Conservation (phyloP, 2,797 vertebrate genomes). For the Pangasius krempfi region DNA sequence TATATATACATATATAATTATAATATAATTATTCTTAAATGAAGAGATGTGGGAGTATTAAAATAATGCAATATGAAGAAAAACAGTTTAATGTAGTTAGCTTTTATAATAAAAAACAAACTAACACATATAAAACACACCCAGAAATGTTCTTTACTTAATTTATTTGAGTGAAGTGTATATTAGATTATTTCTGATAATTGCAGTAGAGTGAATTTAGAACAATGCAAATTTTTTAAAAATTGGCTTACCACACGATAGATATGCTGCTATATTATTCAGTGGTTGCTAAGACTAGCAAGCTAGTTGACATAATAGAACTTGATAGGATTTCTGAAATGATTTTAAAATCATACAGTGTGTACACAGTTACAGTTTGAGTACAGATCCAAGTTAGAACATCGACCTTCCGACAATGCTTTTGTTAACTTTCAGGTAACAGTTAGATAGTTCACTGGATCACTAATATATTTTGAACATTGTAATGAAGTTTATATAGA, state of each 20-base stretch:
- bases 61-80: not conserved
- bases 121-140: not conserved
- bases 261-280: not conserved
- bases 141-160: not conserved
- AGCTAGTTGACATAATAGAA: not conserved
- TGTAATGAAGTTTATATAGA: not conserved
- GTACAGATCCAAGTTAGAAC: not conserved
- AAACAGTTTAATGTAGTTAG: not conserved
- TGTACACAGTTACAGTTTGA: not conserved
- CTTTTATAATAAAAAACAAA: not conserved
- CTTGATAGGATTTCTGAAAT: not conserved
- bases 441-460: not conserved
- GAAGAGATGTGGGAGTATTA: not conserved
- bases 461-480: not conserved
- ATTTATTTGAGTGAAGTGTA: not conserved
- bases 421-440: not conserved
- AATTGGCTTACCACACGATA: not conserved
- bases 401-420: not conserved
- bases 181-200: not conserved
- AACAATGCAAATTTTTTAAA: not conserved
- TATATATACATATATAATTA: no score
- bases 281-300: not conserved
- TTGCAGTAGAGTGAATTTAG: not conserved
- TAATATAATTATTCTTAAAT: no score
- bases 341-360: not conserved